Evolutionary conservation across 2,113 vertebrate species (phyloP).

Genomic region (Pelobates fuscus): DNA sequence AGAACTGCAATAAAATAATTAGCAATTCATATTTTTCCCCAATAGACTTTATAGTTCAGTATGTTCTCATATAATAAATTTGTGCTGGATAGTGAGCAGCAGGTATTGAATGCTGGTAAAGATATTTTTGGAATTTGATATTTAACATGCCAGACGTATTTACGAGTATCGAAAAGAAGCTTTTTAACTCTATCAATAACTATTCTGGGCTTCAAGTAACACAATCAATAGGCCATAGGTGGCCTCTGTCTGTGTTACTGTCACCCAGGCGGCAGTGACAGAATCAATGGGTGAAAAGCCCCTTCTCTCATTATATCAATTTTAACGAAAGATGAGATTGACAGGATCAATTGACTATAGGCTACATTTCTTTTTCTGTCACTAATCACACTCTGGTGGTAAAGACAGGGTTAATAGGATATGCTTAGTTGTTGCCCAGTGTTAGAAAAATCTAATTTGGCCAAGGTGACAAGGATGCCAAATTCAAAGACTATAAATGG

Average conservation of each 20-base stretch:
- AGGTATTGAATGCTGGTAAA: not conserved
- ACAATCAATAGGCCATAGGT: slow-evolving; percentile 31
- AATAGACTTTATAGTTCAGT: too few species aligned
- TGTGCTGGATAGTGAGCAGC: too few species aligned
- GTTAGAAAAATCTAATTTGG: too few species aligned
- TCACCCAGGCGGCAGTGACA: not conserved
- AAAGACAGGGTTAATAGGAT: not conserved
- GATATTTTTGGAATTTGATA: slow-evolving; percentile 2
- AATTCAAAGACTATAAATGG: too few species aligned
- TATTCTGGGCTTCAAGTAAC: not conserved
- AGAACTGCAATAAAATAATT: too few species aligned
- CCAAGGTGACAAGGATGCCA: too few species aligned
- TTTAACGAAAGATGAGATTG: not conserved
- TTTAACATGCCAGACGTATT: not conserved
- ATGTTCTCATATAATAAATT: too few species aligned
- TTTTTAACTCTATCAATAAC: slow-evolving; percentile 6
- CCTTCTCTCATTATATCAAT: slow-evolving; percentile 8
- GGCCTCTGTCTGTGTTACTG: slow-evolving; percentile 24
- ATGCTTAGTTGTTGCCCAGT: too few species aligned
- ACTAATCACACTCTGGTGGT: too few species aligned
- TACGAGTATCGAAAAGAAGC: not conserved
- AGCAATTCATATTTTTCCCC: too few species aligned
- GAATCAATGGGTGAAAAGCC: slow-evolving; percentile 23
- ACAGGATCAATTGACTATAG: slow-evolving; percentile 2
- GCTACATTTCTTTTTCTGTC: slow-evolving; percentile 6